A percentile compares a stretch with the other conserved stretches of the same genome.
These are phyloP conservation scores for Lithophane ornitopus DNA, from an alignment of 2,888 invertebrate genomes.

Conservation along the genomic window DNA sequence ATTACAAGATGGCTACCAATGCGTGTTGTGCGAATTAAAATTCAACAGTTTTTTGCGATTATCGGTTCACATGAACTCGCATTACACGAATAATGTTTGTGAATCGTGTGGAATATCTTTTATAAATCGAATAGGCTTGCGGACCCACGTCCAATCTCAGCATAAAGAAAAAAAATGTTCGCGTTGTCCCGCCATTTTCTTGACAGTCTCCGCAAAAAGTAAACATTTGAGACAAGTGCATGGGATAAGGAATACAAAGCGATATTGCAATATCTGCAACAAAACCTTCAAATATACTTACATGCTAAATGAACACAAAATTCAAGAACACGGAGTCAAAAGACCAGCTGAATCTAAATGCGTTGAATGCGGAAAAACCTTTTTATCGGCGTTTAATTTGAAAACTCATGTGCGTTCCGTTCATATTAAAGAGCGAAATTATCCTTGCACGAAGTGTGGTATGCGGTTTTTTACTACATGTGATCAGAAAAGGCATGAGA, in stretches of 20 bases:
- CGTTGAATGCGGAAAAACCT: constrained; percentile 72
- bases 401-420: constrained; percentile 72
- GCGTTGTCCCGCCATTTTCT: constrained; percentile 70
- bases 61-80: constrained; percentile 76
- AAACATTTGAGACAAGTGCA: constrained; percentile 63
- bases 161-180: constrained; percentile 75
- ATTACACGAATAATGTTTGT: constrained; percentile 75
- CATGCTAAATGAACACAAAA: constrained; percentile 68
- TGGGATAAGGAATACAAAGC: constrained; percentile 44
- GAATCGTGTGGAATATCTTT: constrained; percentile 75
- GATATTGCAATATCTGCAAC: constrained; percentile 67
- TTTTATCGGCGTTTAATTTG: constrained; percentile 68
- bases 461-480: constrained; percentile 75
- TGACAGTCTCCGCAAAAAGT: constrained; percentile 45
- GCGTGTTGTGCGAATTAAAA: constrained; percentile 68
- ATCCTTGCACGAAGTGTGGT: constrained; percentile 70
- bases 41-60: constrained; percentile 73
- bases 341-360: constrained; percentile 65
- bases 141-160: constrained; percentile 69
- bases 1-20: constrained; percentile 69
- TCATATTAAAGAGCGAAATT: constrained; percentile 74
- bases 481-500: constrained; percentile 75
- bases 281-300: constrained; percentile 71
- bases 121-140: constrained; percentile 73
- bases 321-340: constrained; percentile 70